phyloP scores from a whole-genome alignment of 2,797 vertebrate genomes.

The Choloepus didactylus region DNA sequence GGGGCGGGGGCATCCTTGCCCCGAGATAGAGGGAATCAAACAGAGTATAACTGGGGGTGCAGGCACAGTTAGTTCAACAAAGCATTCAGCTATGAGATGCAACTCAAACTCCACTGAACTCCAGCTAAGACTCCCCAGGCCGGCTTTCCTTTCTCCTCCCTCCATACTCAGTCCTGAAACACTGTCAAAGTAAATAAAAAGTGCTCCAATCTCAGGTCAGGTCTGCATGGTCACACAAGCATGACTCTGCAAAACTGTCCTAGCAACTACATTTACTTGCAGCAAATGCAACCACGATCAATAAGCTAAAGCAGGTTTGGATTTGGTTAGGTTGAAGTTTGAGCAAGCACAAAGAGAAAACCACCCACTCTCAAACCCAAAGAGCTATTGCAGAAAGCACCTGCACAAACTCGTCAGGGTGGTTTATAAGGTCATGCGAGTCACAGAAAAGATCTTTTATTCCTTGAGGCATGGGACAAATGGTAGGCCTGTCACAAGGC shows the following conservation, averaged over 20 bases:
- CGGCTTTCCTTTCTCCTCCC: background rate
- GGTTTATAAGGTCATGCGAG: constrained; percentile 68
- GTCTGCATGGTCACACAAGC: background rate
- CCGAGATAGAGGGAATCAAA: background rate
- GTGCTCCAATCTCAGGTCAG: background rate
- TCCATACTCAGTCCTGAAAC: background rate
- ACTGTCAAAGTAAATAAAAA: constrained; percentile 12
- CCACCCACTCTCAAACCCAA: constrained; percentile 42
- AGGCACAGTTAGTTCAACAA: background rate
- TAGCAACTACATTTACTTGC: background rate
- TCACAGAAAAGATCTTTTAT: constrained; percentile 83
- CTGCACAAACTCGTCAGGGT: constrained; percentile 78
- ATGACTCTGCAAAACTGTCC: constrained; percentile 55
- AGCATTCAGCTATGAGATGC: background rate
- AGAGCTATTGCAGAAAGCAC: constrained; percentile 62
- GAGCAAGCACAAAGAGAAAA: constrained; percentile 51
- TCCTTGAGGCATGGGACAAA: constrained; percentile 80
- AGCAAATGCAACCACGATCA: background rate
- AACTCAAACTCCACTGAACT: background rate
- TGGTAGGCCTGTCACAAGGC: constrained; percentile 77
- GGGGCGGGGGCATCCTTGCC: background rate
- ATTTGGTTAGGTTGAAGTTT: constrained; percentile 11
- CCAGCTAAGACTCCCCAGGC: background rate
- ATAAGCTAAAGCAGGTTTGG: background rate
- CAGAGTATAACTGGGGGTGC: background rate